These are phyloP conservation scores for Tipula lateralis DNA, from an alignment of 2,888 invertebrate genomes.

Conservation along the genomic window DNA sequence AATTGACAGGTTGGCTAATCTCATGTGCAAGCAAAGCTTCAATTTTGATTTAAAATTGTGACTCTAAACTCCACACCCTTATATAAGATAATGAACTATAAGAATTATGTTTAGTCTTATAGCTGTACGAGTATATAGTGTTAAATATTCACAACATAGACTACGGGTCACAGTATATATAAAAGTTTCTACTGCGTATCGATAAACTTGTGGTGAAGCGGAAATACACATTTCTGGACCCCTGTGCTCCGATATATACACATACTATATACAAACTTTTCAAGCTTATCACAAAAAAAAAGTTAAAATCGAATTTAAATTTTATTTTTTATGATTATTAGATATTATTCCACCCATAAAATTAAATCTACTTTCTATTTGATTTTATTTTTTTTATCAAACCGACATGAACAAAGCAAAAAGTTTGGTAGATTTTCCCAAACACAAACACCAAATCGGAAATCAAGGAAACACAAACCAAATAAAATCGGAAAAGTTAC, in stretches of 20 bases:
- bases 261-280: background rate
- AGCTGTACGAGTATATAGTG: too few species aligned
- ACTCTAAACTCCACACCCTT: too few species aligned
- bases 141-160: too few species aligned
- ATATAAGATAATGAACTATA: too few species aligned
- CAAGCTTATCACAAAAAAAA: background rate
- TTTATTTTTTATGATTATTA: constrained; percentile 4
- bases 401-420: background rate
- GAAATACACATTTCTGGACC: background rate
- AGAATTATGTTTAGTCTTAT: too few species aligned
- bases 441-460: constrained; percentile 20
- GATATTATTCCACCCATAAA: constrained; percentile 19
- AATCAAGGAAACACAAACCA: constrained; percentile 27
- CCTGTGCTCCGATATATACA: too few species aligned
- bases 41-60: too few species aligned
- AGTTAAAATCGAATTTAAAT: background rate
- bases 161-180: too few species aligned
- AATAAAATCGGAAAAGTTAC: background rate
- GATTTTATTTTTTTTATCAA: background rate
- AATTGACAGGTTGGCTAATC: too few species aligned
- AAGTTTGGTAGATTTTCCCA: background rate
- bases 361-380: background rate
- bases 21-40: too few species aligned
- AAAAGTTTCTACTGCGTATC: too few species aligned
- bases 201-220: background rate